These are phyloP conservation scores for Geophilus truncorum DNA, from an alignment of 2,888 invertebrate species.

Conservation along the genomic window DNA sequence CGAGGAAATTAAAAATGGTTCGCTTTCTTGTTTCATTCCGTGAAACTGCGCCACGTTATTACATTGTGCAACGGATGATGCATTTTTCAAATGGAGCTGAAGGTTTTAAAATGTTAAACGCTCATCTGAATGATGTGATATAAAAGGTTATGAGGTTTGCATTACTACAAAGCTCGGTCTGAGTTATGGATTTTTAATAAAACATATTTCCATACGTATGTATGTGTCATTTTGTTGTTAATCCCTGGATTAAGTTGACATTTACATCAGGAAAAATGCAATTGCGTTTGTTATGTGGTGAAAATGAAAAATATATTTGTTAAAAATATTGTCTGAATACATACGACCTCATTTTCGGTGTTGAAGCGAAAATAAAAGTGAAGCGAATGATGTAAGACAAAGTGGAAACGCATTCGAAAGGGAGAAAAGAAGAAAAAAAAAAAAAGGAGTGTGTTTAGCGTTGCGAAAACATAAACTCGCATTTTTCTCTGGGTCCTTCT, in stretches of 20 bases:
- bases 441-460: not conserved
- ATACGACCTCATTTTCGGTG: not conserved
- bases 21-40: not conserved
- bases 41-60: not conserved
- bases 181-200: not conserved
- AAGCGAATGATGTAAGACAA: not conserved
- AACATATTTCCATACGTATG: not conserved
- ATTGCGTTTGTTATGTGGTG: not conserved
- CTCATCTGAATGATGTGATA: not conserved
- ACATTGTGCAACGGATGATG: not conserved
- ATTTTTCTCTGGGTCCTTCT: not conserved
- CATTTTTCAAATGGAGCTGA: not conserved
- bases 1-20: constrained; percentile 9
- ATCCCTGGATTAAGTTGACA: not conserved
- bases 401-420: not conserved
- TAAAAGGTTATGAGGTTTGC: not conserved
- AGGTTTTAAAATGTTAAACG: not conserved
- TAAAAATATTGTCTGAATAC: not conserved
- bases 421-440: too few relatives aligned
- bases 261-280: not conserved
- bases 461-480: constrained; percentile 15
- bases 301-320: constrained; percentile 14
- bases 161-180: not conserved
- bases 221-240: not conserved
- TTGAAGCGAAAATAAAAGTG: not conserved